phyloP scores from a whole-genome alignment of 2,888 invertebrate genomes.

The Nephrotoma appendiculata region DNA sequence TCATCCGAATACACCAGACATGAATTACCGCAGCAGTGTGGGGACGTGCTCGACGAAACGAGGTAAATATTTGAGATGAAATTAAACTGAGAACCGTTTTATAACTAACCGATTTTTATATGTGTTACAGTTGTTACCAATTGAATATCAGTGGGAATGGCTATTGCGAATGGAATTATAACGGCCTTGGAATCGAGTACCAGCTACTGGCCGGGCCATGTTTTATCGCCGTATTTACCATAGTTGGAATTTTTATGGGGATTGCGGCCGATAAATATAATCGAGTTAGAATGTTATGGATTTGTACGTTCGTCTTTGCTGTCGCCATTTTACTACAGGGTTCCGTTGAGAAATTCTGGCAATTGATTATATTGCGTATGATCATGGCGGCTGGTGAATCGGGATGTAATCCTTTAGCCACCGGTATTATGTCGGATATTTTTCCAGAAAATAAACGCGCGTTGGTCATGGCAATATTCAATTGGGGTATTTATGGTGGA shows the following conservation, averaged over 20 bases:
- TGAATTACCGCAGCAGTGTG: constrained; percentile 40
- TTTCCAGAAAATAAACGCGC: constrained; percentile 71
- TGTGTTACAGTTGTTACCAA: constrained; percentile 41
- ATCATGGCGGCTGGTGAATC: constrained; percentile 76
- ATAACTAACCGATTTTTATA: not conserved
- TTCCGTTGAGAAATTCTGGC: constrained; percentile 75
- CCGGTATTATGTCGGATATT: constrained; percentile 68
- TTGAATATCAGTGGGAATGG: constrained; percentile 52
- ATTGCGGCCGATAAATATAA: constrained; percentile 65
- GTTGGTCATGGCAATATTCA: constrained; percentile 81
- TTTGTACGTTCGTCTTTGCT: constrained; percentile 69
- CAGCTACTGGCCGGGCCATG: constrained; percentile 86
- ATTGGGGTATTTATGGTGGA: constrained; percentile 92
- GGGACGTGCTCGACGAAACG: constrained; percentile 38
- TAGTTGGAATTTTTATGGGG: constrained; percentile 74
- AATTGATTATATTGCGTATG: constrained; percentile 72
- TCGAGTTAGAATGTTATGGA: constrained; percentile 57
- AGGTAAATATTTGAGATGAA: constrained; percentile 26
- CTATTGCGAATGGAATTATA: constrained; percentile 88
- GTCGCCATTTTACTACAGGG: constrained; percentile 77
- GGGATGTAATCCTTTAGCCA: constrained; percentile 75
- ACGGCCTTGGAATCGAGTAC: constrained; percentile 81
- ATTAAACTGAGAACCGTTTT: not conserved
- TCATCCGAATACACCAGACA: constrained; percentile 38
- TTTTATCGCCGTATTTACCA: constrained; percentile 82